Base-by-base conservation (phyloP, 2,888 invertebrate species). In the Epinotia demarniana region DNA sequence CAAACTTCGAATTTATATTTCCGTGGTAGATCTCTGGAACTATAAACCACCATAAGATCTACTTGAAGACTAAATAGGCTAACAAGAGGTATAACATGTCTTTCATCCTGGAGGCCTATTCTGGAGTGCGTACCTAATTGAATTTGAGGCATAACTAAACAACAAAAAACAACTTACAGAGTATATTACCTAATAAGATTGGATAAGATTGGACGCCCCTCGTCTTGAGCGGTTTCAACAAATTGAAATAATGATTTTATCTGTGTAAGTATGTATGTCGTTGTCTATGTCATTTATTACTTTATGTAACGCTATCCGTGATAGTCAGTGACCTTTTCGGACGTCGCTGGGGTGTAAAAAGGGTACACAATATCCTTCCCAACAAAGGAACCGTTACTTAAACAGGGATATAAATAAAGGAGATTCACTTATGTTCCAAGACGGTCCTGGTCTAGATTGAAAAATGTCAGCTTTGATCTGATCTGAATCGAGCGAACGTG, bases 301-400 rank as follows among this genome's bases (percentile, higher is more conserved):
- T 16, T 19, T 68, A 71, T 60, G 49, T 62, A 39, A 58, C 55
- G 18, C 62, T 68, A 33, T 46, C 57, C 62, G 57, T 46, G 64
- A 62, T 55, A 62, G 69, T 66, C 75, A 75, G 64, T 75, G 75
- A 71, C 63, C 75, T 75, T 75, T 43, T 12, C 16, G 16, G 11
- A 69, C 19, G 75, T 53, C 64, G 46, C 23, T 70, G 70, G 43
- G 71, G 64, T 66, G 64, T 75, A 66, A 75, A 69, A 75, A 75
- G 64, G 75, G 64, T 70, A 71, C 49, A 64, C 66, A 60, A 75
- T 71, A 71, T 75, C 70, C 70, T 71, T 66, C 43, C 18, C 39
- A 60, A 66, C 70, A 71, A 66, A 75, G 60, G 74, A 69, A 73
- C 67, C 67, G 67, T 66, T 66, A 67, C 67, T 67, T 61, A 66